These are phyloP conservation scores for Enteromius trimaculatus DNA, from an alignment of 2,797 vertebrate genomes.

Conservation along the genomic window DNA sequence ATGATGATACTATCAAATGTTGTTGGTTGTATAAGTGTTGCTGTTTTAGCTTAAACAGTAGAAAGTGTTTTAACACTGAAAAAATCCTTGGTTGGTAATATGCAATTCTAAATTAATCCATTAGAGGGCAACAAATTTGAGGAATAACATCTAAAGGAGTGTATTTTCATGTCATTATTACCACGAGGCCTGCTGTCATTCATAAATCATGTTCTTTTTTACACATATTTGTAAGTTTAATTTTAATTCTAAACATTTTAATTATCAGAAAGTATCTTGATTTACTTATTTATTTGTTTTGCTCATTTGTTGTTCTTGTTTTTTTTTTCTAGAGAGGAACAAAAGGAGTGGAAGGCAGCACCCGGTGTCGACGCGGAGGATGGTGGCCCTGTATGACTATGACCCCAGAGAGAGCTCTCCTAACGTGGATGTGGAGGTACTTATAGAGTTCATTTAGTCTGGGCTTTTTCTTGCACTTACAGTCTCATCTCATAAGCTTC, in stretches of 20 bases:
- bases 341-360: constrained; percentile 83
- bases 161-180: neutral
- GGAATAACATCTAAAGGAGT: neutral
- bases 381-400: constrained; percentile 97
- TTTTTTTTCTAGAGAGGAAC: constrained; percentile 82
- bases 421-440: constrained; percentile 97
- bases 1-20: neutral
- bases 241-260: neutral
- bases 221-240: neutral
- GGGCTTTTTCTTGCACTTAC: constrained; percentile 9
- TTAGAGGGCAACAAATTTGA: neutral
- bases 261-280: neutral
- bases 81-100: neutral
- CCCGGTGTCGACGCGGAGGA: constrained; percentile 81
- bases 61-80: neutral
- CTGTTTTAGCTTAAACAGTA: neutral
- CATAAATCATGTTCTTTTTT: constrained; percentile 31
- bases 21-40: neutral
- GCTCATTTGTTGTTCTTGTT: neutral
- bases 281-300: neutral
- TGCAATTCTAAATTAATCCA: neutral
- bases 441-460: neutral
- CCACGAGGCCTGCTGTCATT: neutral
- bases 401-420: constrained; percentile 96
- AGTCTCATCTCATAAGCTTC: constrained; percentile 16